phyloP scores from a whole-genome alignment of 2,797 vertebrate species.

The Muscicapa comitata region DNA sequence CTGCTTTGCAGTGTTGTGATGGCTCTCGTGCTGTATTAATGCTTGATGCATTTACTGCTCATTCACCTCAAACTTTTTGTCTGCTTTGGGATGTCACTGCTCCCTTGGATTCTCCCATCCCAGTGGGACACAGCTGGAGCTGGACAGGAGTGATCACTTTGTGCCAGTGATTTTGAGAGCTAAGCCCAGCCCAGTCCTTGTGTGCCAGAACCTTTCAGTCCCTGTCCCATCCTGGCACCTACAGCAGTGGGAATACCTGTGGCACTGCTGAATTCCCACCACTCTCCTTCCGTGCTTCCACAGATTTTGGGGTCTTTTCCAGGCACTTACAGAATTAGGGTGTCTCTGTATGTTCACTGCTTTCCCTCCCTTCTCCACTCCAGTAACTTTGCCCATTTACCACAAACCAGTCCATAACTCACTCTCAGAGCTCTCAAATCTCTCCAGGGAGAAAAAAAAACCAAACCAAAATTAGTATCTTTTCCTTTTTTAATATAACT shows the following conservation, averaged over 20 bases:
- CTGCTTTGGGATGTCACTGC: background rate
- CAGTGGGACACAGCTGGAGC: background rate
- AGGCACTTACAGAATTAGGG: background rate
- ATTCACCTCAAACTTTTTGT: background rate
- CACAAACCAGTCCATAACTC: background rate
- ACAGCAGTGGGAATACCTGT: background rate
- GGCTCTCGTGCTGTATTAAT: background rate
- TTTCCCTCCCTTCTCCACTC: background rate
- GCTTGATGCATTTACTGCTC: background rate
- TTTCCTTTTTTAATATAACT: background rate
- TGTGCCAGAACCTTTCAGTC: background rate
- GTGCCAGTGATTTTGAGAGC: background rate
- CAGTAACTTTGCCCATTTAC: background rate
- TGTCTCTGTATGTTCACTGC: background rate
- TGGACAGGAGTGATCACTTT: background rate
- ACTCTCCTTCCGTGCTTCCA: background rate
- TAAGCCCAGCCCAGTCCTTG: background rate
- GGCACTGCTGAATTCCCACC: background rate
- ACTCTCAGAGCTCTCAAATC: background rate
- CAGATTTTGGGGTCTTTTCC: background rate
- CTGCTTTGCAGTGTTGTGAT: background rate
- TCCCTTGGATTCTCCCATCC: background rate
- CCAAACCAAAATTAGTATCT: rapidly evolving
- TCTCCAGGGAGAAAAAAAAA: background rate
- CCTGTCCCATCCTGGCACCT: background rate